Percentiles rank a stretch among this genome's conserved stretches.
Conservation (phyloP, 2,888 invertebrate genomes). For the Chrysotoxum bicinctum region DNA sequence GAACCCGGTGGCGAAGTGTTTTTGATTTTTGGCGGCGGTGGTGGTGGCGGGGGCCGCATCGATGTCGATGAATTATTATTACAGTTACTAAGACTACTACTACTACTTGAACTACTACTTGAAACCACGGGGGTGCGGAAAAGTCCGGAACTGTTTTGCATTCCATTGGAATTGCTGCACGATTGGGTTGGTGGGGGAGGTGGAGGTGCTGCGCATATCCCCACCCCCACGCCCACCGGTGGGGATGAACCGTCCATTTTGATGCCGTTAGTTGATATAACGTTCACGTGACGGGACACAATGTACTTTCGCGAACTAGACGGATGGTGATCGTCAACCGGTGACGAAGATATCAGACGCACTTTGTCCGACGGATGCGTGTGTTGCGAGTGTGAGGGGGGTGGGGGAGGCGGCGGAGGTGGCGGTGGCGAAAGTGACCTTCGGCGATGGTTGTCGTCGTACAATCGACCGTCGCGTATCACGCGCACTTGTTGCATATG, state of each 20-base stretch:
- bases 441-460: slow-evolving; percentile 77
- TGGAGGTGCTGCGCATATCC: slow-evolving; percentile 51
- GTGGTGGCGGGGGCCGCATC: slow-evolving; percentile 81
- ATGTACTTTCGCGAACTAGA: slow-evolving; percentile 78
- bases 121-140: slow-evolving; percentile 81
- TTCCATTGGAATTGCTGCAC: slow-evolving; percentile 68
- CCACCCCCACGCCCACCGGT: slow-evolving; percentile 71
- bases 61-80: slow-evolving; percentile 76
- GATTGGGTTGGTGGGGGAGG: slow-evolving; percentile 44
- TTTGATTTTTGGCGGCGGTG: slow-evolving; percentile 81
- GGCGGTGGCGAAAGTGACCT: slow-evolving; percentile 63
- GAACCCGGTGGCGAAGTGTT: slow-evolving; percentile 74
- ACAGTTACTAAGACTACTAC: slow-evolving; percentile 69
- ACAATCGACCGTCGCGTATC: slow-evolving; percentile 81
- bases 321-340: slow-evolving; percentile 73
- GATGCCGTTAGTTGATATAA: slow-evolving; percentile 77
- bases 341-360: slow-evolving; percentile 57
- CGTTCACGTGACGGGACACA: slow-evolving; percentile 79
- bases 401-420: slow-evolving; percentile 56
- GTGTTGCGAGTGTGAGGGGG: slow-evolving; percentile 69
- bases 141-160: slow-evolving; percentile 72
- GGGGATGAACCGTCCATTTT: slow-evolving; percentile 73
- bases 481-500: slow-evolving; percentile 80
- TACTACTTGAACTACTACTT: slow-evolving; percentile 76
- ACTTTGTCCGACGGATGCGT: slow-evolving; percentile 62